Base-by-base conservation (phyloP, 2,888 invertebrate species). In the Lochmaea capreae region DNA sequence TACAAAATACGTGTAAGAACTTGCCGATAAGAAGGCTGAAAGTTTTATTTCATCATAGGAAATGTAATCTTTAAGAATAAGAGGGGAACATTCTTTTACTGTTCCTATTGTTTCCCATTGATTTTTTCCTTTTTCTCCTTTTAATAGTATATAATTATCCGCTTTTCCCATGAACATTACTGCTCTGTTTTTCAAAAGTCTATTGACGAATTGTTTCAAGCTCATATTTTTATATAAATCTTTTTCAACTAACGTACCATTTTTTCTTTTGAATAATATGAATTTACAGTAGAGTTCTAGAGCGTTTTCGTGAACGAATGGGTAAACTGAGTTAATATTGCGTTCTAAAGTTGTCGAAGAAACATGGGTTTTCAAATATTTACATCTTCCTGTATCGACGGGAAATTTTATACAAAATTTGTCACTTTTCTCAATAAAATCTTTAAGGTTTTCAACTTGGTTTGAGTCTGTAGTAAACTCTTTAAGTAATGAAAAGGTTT, bases 301-400 rank as follows among this genome's bases (percentile, higher is more conserved):
- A 9, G 90, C 91, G 67, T 91, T 88, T 82, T 93, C 93, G 79
- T 93, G 93, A 76, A 93, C 88, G 1, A 94, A 77, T 0, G 93
- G 93, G 84, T 93, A 93, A 90, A 3, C 91, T 0, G 92, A 92
- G 1, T 87, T 87, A 49, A 90, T 88, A 77, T 90, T 90, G 76
- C 84, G 86, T 70, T 82, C 80, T 33, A 86, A 77, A 65, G 77
- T 77, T 22, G 79, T 73, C 61, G 76, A 57, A 8, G 67, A 43
- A 8, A 82, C 74, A 12, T 70, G 42, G 57, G 73, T 70, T 76
- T 81, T 79, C 61, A 84, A 74, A 11, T 65, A 76, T 78, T 83
- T 83, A 68, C 85, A 86, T 71, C 85, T 83, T 12, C 84, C 81
- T 3, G 85, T 83, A 65, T 84, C 84, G 33, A 87, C 82, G 18